phyloP scores from a whole-genome alignment of 2,888 invertebrate species.

The Lordiphosa andalusiaca region DNA sequence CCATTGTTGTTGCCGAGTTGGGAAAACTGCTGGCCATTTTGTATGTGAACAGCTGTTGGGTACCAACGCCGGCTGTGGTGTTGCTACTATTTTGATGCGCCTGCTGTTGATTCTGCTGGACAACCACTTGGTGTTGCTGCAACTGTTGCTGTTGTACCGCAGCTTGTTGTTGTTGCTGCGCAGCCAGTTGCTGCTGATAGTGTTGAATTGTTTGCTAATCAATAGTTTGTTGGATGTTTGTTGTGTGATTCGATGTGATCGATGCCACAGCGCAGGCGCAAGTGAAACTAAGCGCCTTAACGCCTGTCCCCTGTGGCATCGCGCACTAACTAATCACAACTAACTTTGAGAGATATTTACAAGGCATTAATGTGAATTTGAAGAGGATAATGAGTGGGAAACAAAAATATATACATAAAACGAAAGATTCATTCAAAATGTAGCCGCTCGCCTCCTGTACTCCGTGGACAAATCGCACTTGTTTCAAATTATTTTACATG shows the following conservation, averaged over 20 bases:
- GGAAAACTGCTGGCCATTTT: slow-evolving; percentile 93
- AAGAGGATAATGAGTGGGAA: not conserved
- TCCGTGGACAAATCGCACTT: too few species aligned
- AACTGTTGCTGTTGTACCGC: slow-evolving; percentile 80
- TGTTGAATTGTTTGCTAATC: slow-evolving; percentile 82
- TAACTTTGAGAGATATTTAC: not conserved
- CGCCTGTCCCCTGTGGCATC: slow-evolving; percentile 2
- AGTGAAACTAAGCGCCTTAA: too few species aligned
- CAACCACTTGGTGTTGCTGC: slow-evolving; percentile 81
- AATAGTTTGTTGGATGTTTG: slow-evolving; percentile 81
- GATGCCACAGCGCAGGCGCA: slow-evolving; percentile 21
- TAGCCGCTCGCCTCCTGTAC: too few species aligned
- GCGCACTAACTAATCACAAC: not conserved
- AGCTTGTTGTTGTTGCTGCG: slow-evolving; percentile 81
- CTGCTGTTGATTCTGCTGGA: slow-evolving; percentile 81
- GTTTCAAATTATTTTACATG: too few species aligned
- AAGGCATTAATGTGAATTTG: slow-evolving; percentile 7
- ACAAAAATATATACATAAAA: not conserved
- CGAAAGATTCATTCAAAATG: too few species aligned
- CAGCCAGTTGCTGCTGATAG: slow-evolving; percentile 82
- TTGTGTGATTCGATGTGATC: slow-evolving; percentile 44
- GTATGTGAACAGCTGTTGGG: slow-evolving; percentile 90
- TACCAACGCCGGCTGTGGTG: slow-evolving; percentile 82
- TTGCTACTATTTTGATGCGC: slow-evolving; percentile 82
- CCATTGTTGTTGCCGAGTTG: slow-evolving; percentile 85